Evolutionary conservation across 2,797 vertebrate species (phyloP).

Genomic region (Falco cherrug): DNA sequence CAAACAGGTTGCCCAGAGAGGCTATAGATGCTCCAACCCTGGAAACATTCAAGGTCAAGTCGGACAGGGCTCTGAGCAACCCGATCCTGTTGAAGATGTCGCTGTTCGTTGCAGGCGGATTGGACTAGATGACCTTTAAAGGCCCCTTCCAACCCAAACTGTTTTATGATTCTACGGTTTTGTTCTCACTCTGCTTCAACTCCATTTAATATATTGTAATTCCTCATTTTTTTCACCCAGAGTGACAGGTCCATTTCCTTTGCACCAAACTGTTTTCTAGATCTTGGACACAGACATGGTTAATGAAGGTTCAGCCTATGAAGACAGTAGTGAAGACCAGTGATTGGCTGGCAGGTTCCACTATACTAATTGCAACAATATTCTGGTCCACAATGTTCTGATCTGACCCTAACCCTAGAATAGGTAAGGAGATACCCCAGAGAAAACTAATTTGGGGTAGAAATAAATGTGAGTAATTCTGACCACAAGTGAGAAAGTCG

Average conservation of each 20-base stretch:
- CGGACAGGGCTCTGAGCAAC: background rate
- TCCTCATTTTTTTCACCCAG: accelerated
- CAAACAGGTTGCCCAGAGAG: background rate
- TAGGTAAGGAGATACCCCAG: background rate
- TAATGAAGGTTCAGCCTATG: background rate
- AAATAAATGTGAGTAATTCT: background rate
- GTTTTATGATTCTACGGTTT: background rate
- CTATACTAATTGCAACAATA: background rate
- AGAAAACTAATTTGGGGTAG: background rate
- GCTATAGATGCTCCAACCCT: background rate
- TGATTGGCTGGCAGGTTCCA: background rate
- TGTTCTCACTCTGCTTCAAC: background rate
- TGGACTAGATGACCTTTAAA: background rate
- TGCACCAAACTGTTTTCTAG: background rate
- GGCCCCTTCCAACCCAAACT: background rate
- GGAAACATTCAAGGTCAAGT: background rate
- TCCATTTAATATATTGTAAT: background rate
- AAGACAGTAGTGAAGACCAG: background rate
- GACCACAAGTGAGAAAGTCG: background rate
- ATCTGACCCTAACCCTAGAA: background rate
- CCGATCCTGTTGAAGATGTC: background rate
- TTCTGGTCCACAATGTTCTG: background rate
- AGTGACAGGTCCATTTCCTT: background rate
- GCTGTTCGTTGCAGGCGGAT: background rate
- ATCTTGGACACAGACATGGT: accelerated